Percentiles rank a stretch among this genome's conserved stretches.
phyloP scores from a whole-genome alignment of 1,140 invertebrate species.

The Conopomorpha cramerella region DNA sequence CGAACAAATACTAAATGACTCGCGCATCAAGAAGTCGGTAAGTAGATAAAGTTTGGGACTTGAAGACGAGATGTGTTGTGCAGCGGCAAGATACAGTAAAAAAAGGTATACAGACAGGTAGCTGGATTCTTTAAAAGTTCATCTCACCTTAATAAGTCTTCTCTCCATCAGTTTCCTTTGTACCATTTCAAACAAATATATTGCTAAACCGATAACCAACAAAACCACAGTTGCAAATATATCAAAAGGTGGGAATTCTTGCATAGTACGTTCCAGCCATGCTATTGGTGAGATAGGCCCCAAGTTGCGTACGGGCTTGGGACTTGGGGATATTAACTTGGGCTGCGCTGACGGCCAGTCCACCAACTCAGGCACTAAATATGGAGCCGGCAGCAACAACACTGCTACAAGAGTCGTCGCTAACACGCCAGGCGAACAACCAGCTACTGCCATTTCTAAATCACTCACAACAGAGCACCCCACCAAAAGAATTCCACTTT shows the following conservation, averaged over 20 bases:
- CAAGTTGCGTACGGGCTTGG: not conserved
- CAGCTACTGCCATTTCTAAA: no score
- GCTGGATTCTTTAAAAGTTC: no score
- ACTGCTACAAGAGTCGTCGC: conserved; percentile 25
- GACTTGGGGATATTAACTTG: no score
- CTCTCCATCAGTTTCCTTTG: conserved; percentile 45
- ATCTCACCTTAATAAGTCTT: conserved; percentile 36
- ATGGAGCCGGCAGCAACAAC: conserved; percentile 28
- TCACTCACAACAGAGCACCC: no score
- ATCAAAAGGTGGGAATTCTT: conserved; percentile 23
- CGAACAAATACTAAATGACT: no score
- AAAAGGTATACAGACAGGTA: no score
- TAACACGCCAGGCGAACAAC: conserved; percentile 27
- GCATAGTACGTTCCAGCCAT: conserved; percentile 14
- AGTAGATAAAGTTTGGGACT: no score
- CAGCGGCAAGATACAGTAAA: no score
- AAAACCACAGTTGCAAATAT: conserved; percentile 19
- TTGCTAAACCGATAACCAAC: conserved; percentile 16
- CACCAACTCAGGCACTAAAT: conserved; percentile 28
- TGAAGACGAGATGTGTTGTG: no score
- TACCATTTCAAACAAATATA: conserved; percentile 39
- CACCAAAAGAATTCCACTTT: no score
- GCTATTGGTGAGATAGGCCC: not conserved
- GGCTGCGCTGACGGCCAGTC: not conserved
- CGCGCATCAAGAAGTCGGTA: no score